Conservation (phyloP, 2,888 invertebrate species). For the Thalpophila matura region DNA sequence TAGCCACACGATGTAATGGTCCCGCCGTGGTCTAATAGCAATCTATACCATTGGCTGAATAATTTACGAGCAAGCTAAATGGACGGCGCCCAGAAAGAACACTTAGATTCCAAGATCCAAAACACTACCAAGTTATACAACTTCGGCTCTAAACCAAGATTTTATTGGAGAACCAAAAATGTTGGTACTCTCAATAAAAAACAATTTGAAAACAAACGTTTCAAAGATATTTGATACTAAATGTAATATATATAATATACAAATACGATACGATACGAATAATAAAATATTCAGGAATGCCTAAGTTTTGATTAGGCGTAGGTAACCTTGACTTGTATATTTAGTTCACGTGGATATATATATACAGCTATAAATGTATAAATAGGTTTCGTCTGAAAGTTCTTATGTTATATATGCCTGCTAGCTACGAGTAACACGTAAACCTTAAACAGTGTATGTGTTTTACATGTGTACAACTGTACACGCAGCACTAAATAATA, state of each 20-base stretch:
- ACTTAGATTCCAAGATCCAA: not conserved
- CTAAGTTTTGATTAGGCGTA: conserved; percentile 21
- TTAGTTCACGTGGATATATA: conserved; percentile 17
- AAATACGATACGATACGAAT: too few relatives aligned
- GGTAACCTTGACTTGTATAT: conserved; percentile 41
- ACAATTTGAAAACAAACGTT: conserved; percentile 1
- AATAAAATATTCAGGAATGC: conserved; percentile 21
- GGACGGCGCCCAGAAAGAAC: conserved; percentile 14
- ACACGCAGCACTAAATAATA: conserved; percentile 7
- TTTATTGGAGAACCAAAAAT: conserved; percentile 1
- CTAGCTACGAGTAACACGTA: conserved; percentile 22
- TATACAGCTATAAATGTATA: conserved; percentile 31
- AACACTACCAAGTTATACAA: conserved; percentile 1
- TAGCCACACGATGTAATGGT: not conserved
- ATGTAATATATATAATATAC: too few relatives aligned
- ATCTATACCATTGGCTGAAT: conserved; percentile 51
- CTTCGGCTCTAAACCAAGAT: conserved; percentile 1
- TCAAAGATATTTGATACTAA: conserved; percentile 10
- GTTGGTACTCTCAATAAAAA: not conserved
- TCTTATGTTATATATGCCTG: conserved; percentile 23
- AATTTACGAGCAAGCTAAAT: conserved; percentile 59
- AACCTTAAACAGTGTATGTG: conserved; percentile 25
- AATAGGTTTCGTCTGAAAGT: conserved; percentile 33
- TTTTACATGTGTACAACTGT: conserved; percentile 10
- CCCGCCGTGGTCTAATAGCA: conserved; percentile 10